Base-by-base conservation (phyloP, 2,113 vertebrate species). In the Pedionomus torquatus region DNA sequence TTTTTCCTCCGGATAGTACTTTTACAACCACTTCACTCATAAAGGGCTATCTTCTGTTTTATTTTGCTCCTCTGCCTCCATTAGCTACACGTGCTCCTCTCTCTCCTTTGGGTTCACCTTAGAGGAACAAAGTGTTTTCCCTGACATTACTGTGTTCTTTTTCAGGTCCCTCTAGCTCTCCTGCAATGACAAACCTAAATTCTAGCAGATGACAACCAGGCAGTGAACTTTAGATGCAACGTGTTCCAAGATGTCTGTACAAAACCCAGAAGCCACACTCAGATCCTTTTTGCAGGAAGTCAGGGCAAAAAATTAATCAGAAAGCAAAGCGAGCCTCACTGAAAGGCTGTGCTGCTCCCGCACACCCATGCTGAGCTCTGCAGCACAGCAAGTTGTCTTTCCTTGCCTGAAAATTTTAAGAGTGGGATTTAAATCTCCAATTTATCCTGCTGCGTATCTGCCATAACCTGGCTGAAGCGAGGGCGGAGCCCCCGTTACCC, bases 391-490 rank as follows among this genome's bases (percentile, higher is more conserved):
- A 35, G 11, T 4, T 5, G 13, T 16, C 35, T 33, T 43, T 4
- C 46, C 19, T 60, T 55, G 66, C 35, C 46, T 70, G 70, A 33
- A 46, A 33, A 46, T 55, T 1, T 41, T n/a, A 71, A 54, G 35
- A 35, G 37, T 1, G 37, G 61, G 15, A n/a, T 57, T 7, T 21
- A n/a, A 77, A 66, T 12, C 16, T 75, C 44, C 3, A 16, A 7
- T 58, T 74, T 18, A 16, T 23, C 23, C 37, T 15, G 46, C 16
- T 37, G 10, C 20, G 49, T 54, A 83, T 17, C 19, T 49, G 46
- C 58, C 49, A 2, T 2, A 65, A 6, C 3, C 12, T 1, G 0
- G 18, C 48, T 13, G 78, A 51, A 48, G 46, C 0, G 21, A 55
- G 75, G 54, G 13, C 25, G 10, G 17, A 19, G 49, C 28, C 33